Percentiles rank a stretch among this genome's conserved stretches.
Evolutionary conservation across 2,888 invertebrate species (phyloP).

Genomic region (Mesoligia furuncula): DNA sequence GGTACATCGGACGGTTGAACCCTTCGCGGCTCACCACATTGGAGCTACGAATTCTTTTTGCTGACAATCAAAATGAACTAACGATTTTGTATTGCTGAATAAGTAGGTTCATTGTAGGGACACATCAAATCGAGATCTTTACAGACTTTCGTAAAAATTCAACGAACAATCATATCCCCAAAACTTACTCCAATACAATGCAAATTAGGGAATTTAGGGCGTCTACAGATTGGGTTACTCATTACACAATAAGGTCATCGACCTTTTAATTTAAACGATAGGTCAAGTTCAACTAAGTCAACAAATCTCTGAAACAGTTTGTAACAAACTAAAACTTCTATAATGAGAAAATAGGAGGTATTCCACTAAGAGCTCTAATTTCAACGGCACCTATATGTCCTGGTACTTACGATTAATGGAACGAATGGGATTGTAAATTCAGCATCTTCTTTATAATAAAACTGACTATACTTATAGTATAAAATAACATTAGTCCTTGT

Average conservation of each 20-base stretch:
- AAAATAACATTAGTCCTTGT: background rate
- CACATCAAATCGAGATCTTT: conserved; percentile 4
- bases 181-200: background rate
- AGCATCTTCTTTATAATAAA: background rate
- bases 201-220: background rate
- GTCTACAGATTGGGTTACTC: background rate
- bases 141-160: background rate
- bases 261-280: conserved; percentile 2
- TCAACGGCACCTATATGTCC: background rate
- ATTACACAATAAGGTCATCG: background rate
- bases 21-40: conserved; percentile 36
- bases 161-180: too few relatives aligned
- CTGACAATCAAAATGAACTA: conserved; percentile 16
- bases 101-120: background rate
- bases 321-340: background rate
- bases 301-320: background rate
- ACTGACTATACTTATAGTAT: background rate
- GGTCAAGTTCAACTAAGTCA: background rate
- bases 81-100: conserved; percentile 4
- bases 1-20: conserved; percentile 46
- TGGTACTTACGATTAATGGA: background rate
- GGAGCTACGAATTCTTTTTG: conserved; percentile 25
- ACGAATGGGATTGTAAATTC: background rate
- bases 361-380: too few relatives aligned
- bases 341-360: background rate